Conservation (phyloP, 2,888 invertebrate genomes). For the Sesamia inferens region DNA sequence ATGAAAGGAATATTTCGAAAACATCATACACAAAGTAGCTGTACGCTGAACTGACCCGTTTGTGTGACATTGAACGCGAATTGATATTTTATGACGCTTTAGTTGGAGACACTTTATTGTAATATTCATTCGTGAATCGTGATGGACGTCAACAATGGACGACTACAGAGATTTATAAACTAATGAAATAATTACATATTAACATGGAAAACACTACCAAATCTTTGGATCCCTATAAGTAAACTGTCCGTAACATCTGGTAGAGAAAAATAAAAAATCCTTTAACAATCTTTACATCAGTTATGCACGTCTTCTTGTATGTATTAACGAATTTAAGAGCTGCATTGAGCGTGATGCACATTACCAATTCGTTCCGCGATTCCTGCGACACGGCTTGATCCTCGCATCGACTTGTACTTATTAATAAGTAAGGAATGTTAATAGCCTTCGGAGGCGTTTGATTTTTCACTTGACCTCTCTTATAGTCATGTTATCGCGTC, state of each 20-base stretch:
- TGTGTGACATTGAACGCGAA: constrained; percentile 59
- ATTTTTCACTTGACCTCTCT: constrained; percentile 78
- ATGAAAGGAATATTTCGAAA: constrained; percentile 44
- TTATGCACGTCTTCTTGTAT: constrained; percentile 29
- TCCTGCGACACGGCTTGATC: constrained; percentile 71
- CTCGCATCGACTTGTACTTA: constrained; percentile 67
- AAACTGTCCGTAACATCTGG: constrained; percentile 11
- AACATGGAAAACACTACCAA: constrained; percentile 9
- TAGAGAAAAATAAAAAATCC: constrained; percentile 14
- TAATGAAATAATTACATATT: constrained; percentile 15
- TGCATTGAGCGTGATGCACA: constrained; percentile 54
- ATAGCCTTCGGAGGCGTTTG: constrained; percentile 74
- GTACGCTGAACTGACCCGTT: constrained; percentile 43
- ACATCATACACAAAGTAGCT: constrained; percentile 38
- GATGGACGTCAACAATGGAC: constrained; percentile 45
- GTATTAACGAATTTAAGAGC: constrained; percentile 40
- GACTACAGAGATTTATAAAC: constrained; percentile 22
- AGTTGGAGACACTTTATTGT: constrained; percentile 48
- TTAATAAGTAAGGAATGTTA: constrained; percentile 80
- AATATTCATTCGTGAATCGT: constrained; percentile 40
- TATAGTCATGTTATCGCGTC: constrained; percentile 70
- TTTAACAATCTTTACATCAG: constrained; percentile 24
- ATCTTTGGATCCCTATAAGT: constrained; percentile 16
- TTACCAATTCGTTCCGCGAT: constrained; percentile 73
- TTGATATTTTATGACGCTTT: constrained; percentile 53